phyloP scores from a whole-genome alignment of 1,140 invertebrate species.

The Drosophila athabasca region DNA sequence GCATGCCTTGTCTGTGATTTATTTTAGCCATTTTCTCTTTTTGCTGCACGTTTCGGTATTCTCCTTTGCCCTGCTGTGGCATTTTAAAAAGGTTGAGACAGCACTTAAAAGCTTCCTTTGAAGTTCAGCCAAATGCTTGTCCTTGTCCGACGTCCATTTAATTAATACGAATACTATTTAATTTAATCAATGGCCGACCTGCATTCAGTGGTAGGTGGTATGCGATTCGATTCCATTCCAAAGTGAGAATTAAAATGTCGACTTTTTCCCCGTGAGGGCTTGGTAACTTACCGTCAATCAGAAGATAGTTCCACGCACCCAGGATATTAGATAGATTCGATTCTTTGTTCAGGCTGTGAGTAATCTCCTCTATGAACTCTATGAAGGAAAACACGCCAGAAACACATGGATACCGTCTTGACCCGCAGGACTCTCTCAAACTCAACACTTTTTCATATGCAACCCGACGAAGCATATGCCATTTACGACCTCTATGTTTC shows the following conservation, averaged over 20 bases:
- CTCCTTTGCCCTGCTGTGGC: neutral
- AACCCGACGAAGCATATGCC: constrained; percentile 26
- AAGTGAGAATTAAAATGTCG: no score
- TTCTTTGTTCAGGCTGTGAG: no score
- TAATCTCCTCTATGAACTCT: neutral
- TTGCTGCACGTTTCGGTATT: constrained; percentile 1
- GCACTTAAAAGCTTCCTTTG: constrained; percentile 11
- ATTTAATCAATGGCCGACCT: no score
- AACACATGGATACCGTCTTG: constrained; percentile 30
- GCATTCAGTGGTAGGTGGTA: no score
- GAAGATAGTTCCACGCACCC: neutral
- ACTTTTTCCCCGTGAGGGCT: no score
- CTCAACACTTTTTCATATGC: constrained; percentile 42
- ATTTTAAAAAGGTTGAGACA: constrained; percentile 3
- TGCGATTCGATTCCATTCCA: no score
- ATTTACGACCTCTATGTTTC: constrained; percentile 48
- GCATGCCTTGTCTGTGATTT: constrained; percentile 54
- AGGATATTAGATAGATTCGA: neutral
- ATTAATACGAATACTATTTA: no score
- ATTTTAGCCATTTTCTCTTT: constrained; percentile 24
- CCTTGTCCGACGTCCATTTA: no score
- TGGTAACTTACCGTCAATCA: constrained; percentile 3
- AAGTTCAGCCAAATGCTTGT: neutral
- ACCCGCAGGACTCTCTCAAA: neutral
- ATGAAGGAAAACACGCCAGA: constrained; percentile 12